A percentile compares a stretch with the other conserved stretches of the same genome.
phyloP scores from a whole-genome alignment of 2,888 invertebrate genomes.

The Chesias legatella region DNA sequence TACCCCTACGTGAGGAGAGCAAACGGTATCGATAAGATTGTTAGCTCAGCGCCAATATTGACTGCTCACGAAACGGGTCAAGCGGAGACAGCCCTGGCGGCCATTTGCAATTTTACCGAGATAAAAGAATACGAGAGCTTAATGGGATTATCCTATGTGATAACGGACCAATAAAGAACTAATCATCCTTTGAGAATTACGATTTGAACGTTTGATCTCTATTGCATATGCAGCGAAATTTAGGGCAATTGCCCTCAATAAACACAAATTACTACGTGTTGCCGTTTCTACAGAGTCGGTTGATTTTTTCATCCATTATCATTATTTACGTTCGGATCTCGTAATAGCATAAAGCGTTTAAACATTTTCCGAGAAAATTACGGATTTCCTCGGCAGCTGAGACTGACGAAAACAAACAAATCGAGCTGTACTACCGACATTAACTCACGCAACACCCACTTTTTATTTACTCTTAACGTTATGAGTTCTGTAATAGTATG shows the following conservation, averaged over 20 bases:
- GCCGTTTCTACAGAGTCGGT: constrained; percentile 13
- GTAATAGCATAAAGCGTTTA: constrained; percentile 17
- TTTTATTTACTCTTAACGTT: constrained; percentile 28
- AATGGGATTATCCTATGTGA: constrained; percentile 49
- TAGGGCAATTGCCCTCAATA: background rate
- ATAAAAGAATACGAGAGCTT: constrained; percentile 71
- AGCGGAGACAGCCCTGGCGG: constrained; percentile 54
- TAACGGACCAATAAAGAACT: constrained; percentile 23
- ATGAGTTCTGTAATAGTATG: constrained; percentile 22
- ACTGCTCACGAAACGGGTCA: constrained; percentile 68
- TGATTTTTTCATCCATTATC: constrained; percentile 14
- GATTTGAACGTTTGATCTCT: background rate
- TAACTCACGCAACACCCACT: constrained; percentile 24
- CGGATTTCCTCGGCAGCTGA: constrained; percentile 31
- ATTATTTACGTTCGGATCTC: constrained; percentile 16
- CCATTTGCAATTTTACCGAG: constrained; percentile 75
- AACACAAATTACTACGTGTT: background rate
- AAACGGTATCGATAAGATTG: constrained; percentile 70
- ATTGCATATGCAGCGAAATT: constrained; percentile 1
- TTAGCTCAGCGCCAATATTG: constrained; percentile 71
- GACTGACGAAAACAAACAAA: constrained; percentile 37
- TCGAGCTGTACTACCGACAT: constrained; percentile 23
- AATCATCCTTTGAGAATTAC: constrained; percentile 6
- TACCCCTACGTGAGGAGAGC: constrained; percentile 46
- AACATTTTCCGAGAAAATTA: constrained; percentile 26